Base-by-base conservation (phyloP, 2,113 vertebrate genomes). In the Cinclus cinclus region DNA sequence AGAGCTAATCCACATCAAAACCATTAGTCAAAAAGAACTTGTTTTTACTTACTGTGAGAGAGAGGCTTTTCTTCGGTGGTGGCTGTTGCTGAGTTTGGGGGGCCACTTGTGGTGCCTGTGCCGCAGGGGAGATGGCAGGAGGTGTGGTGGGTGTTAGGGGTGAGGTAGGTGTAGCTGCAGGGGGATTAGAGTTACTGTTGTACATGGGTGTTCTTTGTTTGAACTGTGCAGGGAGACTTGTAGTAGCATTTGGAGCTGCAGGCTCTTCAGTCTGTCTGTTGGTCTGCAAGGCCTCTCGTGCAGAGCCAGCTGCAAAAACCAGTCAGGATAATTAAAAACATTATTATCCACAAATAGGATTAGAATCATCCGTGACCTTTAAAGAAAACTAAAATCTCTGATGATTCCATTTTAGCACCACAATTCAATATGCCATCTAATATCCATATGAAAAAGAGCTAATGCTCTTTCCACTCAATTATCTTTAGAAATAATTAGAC, bases 141-240 rank as follows among this genome's bases (percentile, higher is more conserved):
- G 98, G 99, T 31, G 98, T 98, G 6, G 98, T 98, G 41, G 99
- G 99, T 33, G 99, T 99, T 42, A 98, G 96, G 6, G 99, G 99
- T 19, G 99, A 98, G 93, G 98, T 98, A 83, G 99, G 98, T 3
- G 97, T 97, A 55, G 98, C 97, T 23, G 95, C 74, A 31, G 97
- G 93, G 13, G 98, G 98, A 28, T 98, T 98, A 71, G 98, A 98
- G 95, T 98, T 97, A 39, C 99, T 99, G 60, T 99, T 99, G 97
- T 99, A 99, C 99, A 99, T 98, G 16, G 99, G 98, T 6, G 99
- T 98, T 93, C 99, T 98, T 95, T 99, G 99, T 94, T 99, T 99
- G 97, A 99, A 99, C 93, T 99, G 99, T 13, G 98, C 96, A 2
- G 99, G 98, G 52, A 99, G 97, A 83, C 92, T 63, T 62, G 96